Base-by-base conservation (phyloP, 2,797 vertebrate species). In the Pelodytes ibericus region DNA sequence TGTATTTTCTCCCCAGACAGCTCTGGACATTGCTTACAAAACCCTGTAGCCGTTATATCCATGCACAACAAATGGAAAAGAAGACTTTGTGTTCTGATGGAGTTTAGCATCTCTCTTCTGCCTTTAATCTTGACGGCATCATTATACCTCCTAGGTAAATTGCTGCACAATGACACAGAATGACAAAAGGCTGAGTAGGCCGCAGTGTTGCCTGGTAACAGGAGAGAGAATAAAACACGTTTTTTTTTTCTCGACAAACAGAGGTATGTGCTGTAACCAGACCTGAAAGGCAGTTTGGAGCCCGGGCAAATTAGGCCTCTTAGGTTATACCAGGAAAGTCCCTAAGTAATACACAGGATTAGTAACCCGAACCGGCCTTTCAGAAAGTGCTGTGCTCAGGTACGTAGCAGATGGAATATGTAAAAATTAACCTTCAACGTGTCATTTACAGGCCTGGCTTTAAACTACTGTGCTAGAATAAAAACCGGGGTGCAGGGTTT, bases 141-240 rank as follows among this genome's bases (percentile, higher is more conserved):
- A 4, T 33, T 58, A 3, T 5, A 53, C 72, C 56, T 72, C 75
- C 81, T 59, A 76, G 83, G 75, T 69, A 33, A 72, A 74, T 56
- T 31, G 61, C 68, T 15, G 58, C 64, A 29, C 75, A 74, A 9
- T 58, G 71, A 64, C 79, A 79, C 47, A 39, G 74, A 72, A 70
- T 2, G 84, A 82, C 75, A 82, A 79, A 81, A 26, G 0, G 69
- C 79, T 58, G 16, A 2, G n/a, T 57, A 80, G 81, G 81, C 81
- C 62, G 61, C 53, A 53, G 0, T 26, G 85, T 62, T 86, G 85
- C 86, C 74, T 83, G 83, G 82, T 78, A 79, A 87, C 86, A 75
- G 79, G 57, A 66, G 69, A 82, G 81, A 72, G 74, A 79, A 81
- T 71, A 77, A 77, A 80, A 81, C 3, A 71, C 74, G 41, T 57